Evolutionary conservation across 2,888 invertebrate species (phyloP).

Genomic region (Antheraea yamamai): DNA sequence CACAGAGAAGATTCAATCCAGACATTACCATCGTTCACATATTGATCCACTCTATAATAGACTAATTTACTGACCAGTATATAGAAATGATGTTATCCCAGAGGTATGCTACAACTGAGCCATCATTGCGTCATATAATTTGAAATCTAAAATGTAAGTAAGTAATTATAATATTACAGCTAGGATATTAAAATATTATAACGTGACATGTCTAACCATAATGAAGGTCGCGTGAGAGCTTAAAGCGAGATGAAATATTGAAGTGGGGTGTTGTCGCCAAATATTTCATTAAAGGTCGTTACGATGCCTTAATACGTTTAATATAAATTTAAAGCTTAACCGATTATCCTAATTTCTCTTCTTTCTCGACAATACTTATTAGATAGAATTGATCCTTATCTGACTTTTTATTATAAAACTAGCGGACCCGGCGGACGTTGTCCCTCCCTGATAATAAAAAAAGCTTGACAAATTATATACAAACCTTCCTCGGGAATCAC

Average conservation of each 20-base stretch:
- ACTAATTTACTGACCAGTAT: not conserved
- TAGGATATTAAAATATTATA: not conserved
- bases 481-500: no score
- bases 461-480: no score
- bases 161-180: not conserved
- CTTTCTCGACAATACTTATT: no score
- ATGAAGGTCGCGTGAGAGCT: conserved; percentile 24
- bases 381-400: no score
- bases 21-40: no score
- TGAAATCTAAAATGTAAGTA: not conserved
- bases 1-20: no score
- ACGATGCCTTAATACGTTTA: conserved; percentile 30
- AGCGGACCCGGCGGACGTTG: no score
- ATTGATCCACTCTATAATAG: no score
- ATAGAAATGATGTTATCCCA: not conserved
- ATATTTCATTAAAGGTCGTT: conserved; percentile 60
- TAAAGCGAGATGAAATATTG: conserved; percentile 48
- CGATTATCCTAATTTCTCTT: conserved; percentile 11
- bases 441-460: no score
- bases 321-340: conserved; percentile 25
- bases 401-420: no score
- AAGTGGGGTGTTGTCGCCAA: conserved; percentile 46
- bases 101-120: not conserved
- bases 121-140: not conserved
- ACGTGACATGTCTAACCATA: conserved; percentile 18